Evolutionary conservation across 35 echinoderm and acorn worm genomes (phyloP).

Genomic region (Anneissia japonica): DNA sequence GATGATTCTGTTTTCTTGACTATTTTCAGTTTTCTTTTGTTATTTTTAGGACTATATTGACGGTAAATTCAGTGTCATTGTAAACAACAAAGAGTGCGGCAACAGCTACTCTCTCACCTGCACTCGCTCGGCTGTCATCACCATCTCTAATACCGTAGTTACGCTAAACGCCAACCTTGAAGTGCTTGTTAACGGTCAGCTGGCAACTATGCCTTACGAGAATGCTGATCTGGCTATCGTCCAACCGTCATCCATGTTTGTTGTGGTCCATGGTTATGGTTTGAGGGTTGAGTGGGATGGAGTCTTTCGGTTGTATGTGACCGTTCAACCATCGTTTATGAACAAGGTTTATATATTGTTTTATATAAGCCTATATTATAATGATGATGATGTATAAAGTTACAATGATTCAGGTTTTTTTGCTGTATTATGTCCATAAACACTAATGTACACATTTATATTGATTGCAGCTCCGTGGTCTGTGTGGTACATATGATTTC

Average conservation of each 20-base stretch:
- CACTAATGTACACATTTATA: neutral
- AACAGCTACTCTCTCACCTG: slow-evolving; percentile 52
- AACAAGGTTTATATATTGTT: slow-evolving; percentile 56
- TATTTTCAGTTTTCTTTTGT: neutral
- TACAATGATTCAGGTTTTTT: too few species aligned
- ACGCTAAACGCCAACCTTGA: slow-evolving; percentile 42
- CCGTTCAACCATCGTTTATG: slow-evolving; percentile 58
- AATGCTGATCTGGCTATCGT: slow-evolving; percentile 51
- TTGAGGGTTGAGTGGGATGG: slow-evolving; percentile 82
- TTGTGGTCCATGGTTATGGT: slow-evolving; percentile 63
- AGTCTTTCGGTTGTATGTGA: slow-evolving; percentile 59
- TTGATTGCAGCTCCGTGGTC: slow-evolving; percentile 71
- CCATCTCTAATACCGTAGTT: slow-evolving; percentile 56
- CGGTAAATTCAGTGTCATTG: slow-evolving; percentile 25
- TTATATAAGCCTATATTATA: too few species aligned
- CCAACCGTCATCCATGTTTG: slow-evolving; percentile 73
- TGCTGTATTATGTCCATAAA: too few species aligned
- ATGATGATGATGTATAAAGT: too few species aligned
- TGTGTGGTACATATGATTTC: slow-evolving; percentile 82
- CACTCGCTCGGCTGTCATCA: slow-evolving; percentile 37
- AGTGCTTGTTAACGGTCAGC: slow-evolving; percentile 52
- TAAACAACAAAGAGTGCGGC: slow-evolving; percentile 57
- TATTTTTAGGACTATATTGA: slow-evolving; percentile 65
- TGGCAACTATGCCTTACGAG: slow-evolving; percentile 47
- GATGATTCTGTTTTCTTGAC: too few species aligned